phyloP scores from a whole-genome alignment of 2,888 invertebrate genomes.

The Drosophila niveifrons region DNA sequence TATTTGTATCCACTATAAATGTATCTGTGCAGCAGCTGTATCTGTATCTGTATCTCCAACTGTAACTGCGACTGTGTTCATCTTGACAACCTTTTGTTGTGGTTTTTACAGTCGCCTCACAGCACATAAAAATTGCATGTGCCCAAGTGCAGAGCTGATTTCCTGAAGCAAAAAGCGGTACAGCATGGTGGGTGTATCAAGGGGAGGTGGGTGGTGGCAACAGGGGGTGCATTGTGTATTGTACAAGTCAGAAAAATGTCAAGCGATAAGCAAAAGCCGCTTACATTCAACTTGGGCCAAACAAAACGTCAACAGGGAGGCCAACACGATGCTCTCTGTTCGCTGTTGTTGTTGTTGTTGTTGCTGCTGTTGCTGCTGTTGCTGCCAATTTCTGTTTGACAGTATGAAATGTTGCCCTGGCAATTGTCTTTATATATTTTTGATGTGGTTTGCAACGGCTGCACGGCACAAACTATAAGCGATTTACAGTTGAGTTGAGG shows the following conservation, averaged over 20 bases:
- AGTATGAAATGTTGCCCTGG: constrained; percentile 60
- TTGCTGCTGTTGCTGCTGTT: constrained; percentile 23
- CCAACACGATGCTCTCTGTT: constrained; percentile 26
- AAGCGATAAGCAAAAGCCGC: constrained; percentile 74
- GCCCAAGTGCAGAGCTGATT: constrained; percentile 41
- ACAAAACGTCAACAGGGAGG: constrained; percentile 43
- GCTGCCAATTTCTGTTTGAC: constrained; percentile 63
- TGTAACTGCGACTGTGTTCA: constrained; percentile 26
- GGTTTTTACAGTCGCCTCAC: constrained; percentile 51
- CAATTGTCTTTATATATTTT: constrained; percentile 59
- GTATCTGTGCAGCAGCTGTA: constrained; percentile 16
- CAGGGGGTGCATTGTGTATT: constrained; percentile 23
- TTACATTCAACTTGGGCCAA: constrained; percentile 62
- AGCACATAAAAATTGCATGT: constrained; percentile 59
- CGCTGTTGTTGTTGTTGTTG: not conserved
- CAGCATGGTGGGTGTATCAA: not conserved
- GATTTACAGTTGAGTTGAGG: constrained; percentile 52
- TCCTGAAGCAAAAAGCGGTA: not conserved
- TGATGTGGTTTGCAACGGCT: constrained; percentile 50
- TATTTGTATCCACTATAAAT: constrained; percentile 13
- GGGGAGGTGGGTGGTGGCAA: not conserved
- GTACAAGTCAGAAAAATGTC: constrained; percentile 67
- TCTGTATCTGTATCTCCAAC: constrained; percentile 15
- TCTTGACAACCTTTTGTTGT: constrained; percentile 59
- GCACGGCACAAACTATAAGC: constrained; percentile 45